Base-by-base conservation (phyloP, 1,140 invertebrate genomes). In the Paralvinella palmiformis region DNA sequence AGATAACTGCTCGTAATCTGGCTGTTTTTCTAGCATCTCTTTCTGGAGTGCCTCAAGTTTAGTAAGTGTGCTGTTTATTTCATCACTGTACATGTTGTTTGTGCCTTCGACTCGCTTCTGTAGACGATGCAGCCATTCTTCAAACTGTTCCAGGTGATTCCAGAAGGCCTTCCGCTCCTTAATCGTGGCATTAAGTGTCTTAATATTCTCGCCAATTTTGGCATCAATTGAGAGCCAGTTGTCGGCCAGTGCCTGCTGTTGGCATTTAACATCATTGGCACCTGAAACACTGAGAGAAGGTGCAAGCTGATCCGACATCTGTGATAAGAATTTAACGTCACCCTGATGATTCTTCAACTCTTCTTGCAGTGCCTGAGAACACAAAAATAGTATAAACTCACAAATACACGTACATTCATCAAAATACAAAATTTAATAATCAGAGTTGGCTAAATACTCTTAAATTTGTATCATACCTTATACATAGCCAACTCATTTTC, bases 161-260 rank as follows among this genome's bases (percentile, higher is more conserved):
- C 90, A 86, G 68, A 94, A 91, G 74, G 95, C 91, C 84, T 72
- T 88, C 84, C 66, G 83, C 83, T 82, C 91, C 90, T 15, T 92
- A 70, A 67, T 84, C 75, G 44, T 84, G 83, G 17, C 69, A 17
- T 67, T 60, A 4, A 80, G 64, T 59, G 73, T 72, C 29, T 74
- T 69, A 64, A 79, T 78, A 59, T 77, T 69, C 32, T 79, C 77
- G 58, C 74, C 71, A 29, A 79, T 75, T 69, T 75, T 75, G n/a
- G 73, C 66, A 32, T 74, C 73, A 68, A 94, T 88, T 1, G 86
- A 86, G 62, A 89, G 85, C 91, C 91, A 96, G 24, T 86, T 87
- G 3, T 79, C 80, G 7, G 91, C 87, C 13, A 94, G 79, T 77
- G 88, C 88, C 67, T 93, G 88, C 57, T 77, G 72, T 62, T 71